Conservation (phyloP, 2,797 vertebrate species). For the Lacerta viridis region DNA sequence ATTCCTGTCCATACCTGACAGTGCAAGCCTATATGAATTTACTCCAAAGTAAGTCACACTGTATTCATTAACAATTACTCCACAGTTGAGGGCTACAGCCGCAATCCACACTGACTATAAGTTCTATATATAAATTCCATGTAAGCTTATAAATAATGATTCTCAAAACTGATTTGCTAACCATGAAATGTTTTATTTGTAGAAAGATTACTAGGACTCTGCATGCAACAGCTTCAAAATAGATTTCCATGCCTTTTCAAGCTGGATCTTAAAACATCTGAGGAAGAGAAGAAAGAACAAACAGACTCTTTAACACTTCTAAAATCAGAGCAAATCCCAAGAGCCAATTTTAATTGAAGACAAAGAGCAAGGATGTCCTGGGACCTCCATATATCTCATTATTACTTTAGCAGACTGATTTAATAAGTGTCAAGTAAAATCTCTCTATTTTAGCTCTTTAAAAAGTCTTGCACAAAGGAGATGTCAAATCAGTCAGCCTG, state of each 20-base stretch:
- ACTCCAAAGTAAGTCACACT: no score
- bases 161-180: neutral
- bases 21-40: no score
- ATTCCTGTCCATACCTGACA: no score
- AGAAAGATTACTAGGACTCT: neutral
- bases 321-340: constrained; percentile 26
- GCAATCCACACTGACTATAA: no score
- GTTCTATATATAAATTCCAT: neutral
- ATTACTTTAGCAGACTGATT: constrained; percentile 17
- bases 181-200: constrained; percentile 15
- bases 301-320: constrained; percentile 10
- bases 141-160: constrained; percentile 11
- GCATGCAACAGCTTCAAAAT: neutral
- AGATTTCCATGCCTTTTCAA: constrained; percentile 4
- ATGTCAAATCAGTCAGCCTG: neutral
- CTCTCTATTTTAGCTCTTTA: constrained; percentile 45
- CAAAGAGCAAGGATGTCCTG: neutral
- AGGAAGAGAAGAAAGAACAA: constrained; percentile 5
- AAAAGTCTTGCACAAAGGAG: neutral
- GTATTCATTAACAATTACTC: no score
- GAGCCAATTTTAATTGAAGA: neutral
- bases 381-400: neutral
- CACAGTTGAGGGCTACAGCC: no score
- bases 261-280: neutral
- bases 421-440: constrained; percentile 39